These are phyloP conservation scores for Oeneis ivallda DNA, from an alignment of 2,888 invertebrate species.

Conservation along the genomic window DNA sequence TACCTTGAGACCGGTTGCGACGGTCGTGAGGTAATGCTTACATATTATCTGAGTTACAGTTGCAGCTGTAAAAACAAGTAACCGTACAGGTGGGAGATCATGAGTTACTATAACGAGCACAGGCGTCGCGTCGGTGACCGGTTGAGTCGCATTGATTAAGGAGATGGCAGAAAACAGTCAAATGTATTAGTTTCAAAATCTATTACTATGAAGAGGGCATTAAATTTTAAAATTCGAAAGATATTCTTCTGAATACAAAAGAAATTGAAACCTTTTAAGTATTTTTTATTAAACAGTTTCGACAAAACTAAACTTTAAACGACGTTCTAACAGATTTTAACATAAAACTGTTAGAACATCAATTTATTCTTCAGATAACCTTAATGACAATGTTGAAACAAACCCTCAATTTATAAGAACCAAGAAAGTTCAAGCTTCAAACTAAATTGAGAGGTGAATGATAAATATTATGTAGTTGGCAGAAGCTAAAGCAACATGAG, in stretches of 20 bases:
- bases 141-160: constrained; percentile 54
- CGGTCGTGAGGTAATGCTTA: constrained; percentile 46
- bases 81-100: constrained; percentile 65
- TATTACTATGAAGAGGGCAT: not conserved
- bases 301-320: too few relatives aligned
- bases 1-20: constrained; percentile 43
- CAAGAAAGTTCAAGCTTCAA: too few relatives aligned
- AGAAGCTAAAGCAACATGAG: not conserved
- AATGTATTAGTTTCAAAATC: not conserved
- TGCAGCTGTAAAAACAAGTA: constrained; percentile 66
- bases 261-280: not conserved
- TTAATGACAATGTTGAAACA: too few relatives aligned
- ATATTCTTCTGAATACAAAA: not conserved
- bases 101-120: constrained; percentile 51
- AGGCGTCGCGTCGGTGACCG: constrained; percentile 52
- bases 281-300: too few relatives aligned
- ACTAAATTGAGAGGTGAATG: too few relatives aligned
- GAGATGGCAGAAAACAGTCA: constrained; percentile 44
- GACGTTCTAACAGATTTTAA: too few relatives aligned
- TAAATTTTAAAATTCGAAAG: not conserved
- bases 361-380: too few relatives aligned
- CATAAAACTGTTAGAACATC: too few relatives aligned
- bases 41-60: constrained; percentile 48
- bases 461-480: not conserved
- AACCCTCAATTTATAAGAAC: too few relatives aligned